Base-by-base conservation (phyloP, 37 sponge, comb jelly and placozoan genomes). In the Mnemiopsis leidyi region DNA sequence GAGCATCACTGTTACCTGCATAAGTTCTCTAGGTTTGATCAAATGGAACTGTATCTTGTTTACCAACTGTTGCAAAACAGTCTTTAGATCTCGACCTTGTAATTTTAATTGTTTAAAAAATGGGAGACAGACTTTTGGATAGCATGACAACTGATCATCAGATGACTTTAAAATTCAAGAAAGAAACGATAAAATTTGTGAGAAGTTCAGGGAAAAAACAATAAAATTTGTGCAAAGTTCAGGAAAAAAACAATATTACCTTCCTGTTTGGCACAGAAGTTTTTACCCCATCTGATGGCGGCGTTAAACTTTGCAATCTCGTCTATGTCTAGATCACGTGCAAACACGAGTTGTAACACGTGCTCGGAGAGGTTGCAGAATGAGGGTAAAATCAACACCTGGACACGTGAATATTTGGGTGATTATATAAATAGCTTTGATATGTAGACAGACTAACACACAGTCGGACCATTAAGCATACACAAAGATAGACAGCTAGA, bases 241-340 rank as follows among this genome's bases (percentile, higher is more conserved):
- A n/a, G n/a, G n/a, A n/a, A n/a, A n/a, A n/a, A n/a, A n/a, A n/a
- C n/a, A n/a, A n/a, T n/a, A n/a, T 21, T 85, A 85, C 90, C 90
- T 3, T 85, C 90, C 9, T 85, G 90, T 39, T 85, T 85, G 1
- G 90, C 24, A 30, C 94, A 75, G 92, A 96, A 95, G 39, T 69
- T 69, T 36, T 96, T 94, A 21, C 95, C 97, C 98, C 98, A 98
- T 38, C 95, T 94, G n/a, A 98, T 94, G 33, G 95, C 94, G 20
- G 98, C 97, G 36, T 95, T 97, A 38, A 98, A 95, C 90, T 97
- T 98, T 39, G 79, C 94, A 68, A 94, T 94, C 75, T 95, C 95
- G 3, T 93, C 83, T 0, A 75, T 69, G 28, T 94, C 77, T 93
- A 97, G 90, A 38, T 85, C 90, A 23, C 90, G 90, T 9, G 90